Evolutionary conservation across 2,797 vertebrate genomes (phyloP).

Genomic region (Sternarchorhynchus goeldii): DNA sequence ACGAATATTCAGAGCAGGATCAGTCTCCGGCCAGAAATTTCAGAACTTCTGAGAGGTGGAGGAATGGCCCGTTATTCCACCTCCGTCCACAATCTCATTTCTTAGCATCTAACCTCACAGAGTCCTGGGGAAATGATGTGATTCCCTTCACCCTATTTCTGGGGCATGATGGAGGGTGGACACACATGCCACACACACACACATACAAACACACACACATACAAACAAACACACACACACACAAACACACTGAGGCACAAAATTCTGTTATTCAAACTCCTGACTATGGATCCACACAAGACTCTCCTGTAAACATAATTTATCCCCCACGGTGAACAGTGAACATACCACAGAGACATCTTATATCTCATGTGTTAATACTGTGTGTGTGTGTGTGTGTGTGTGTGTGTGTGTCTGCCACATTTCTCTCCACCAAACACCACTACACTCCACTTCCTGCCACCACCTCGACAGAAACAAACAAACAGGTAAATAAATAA

Average conservation of each 20-base stretch:
- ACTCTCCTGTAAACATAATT: conserved; percentile 54
- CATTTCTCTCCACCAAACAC: conserved; percentile 32
- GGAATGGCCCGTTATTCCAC: conserved; percentile 12
- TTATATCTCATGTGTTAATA: conserved; percentile 57
- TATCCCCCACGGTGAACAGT: conserved; percentile 52
- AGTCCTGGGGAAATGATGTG: conserved; percentile 50
- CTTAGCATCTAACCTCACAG: conserved; percentile 30
- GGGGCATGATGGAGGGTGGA: conserved; percentile 40
- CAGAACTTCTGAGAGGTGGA: conserved; percentile 62
- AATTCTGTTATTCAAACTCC: conserved; percentile 56
- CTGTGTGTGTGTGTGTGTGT: conserved; percentile 49
- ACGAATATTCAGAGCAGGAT: conserved; percentile 59
- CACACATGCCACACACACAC: conserved; percentile 46
- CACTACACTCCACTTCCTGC: conserved; percentile 21
- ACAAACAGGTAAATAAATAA: conserved; percentile 27
- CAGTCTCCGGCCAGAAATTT: conserved; percentile 48
- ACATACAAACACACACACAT: conserved; percentile 25
- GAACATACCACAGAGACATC: conserved; percentile 49
- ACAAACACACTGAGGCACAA: conserved; percentile 21
- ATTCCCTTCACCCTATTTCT: conserved; percentile 53
- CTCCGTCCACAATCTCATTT: conserved; percentile 26
- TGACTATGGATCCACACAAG: conserved; percentile 52
- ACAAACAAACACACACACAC: conserved; percentile 34
- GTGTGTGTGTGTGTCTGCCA: conserved; percentile 1
- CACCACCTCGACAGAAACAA: conserved; percentile 3